Conservation (phyloP, 2,113 vertebrate genomes). For the Perognathus longimembris region DNA sequence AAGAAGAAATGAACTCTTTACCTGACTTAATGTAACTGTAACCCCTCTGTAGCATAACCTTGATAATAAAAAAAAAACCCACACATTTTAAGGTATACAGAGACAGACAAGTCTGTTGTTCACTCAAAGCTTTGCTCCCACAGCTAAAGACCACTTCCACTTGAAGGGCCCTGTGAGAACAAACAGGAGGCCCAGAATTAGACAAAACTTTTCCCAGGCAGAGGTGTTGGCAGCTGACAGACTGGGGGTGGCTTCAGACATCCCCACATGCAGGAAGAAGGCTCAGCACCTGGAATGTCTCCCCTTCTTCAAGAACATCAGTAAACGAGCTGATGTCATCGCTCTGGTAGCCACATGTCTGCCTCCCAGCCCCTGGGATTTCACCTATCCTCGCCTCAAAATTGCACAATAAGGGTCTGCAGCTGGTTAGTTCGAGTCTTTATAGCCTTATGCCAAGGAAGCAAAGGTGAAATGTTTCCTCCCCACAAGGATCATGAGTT, state of each 20-base stretch:
- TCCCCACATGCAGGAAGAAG: slow-evolving; percentile 47
- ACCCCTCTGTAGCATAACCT: no score
- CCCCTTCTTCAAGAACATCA: slow-evolving; percentile 38
- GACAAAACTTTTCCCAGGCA: slow-evolving; percentile 37
- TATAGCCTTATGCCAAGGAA: slow-evolving; percentile 2
- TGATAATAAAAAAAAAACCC: not conserved
- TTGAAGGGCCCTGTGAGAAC: slow-evolving; percentile 44
- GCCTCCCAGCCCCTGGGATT: slow-evolving; percentile 49
- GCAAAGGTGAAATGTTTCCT: slow-evolving; percentile 21
- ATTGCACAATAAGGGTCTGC: slow-evolving; percentile 56
- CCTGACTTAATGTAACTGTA: no score
- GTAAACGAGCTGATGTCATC: slow-evolving; percentile 70
- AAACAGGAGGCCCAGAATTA: slow-evolving; percentile 55
- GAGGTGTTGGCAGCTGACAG: slow-evolving; percentile 20
- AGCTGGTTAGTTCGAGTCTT: slow-evolving; percentile 37
- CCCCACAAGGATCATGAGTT: not conserved
- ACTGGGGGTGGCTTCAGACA: slow-evolving; percentile 47
- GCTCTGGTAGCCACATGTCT: slow-evolving; percentile 67
- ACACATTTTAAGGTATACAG: not conserved
- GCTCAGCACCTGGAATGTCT: slow-evolving; percentile 73
- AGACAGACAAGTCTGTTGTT: not conserved
- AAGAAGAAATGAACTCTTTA: no score
- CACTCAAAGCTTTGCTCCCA: slow-evolving; percentile 62
- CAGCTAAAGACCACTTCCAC: slow-evolving; percentile 68
- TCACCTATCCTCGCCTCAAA: slow-evolving; percentile 63